Base-by-base conservation (phyloP, 2,888 invertebrate species). In the Acholoe squamosa region DNA sequence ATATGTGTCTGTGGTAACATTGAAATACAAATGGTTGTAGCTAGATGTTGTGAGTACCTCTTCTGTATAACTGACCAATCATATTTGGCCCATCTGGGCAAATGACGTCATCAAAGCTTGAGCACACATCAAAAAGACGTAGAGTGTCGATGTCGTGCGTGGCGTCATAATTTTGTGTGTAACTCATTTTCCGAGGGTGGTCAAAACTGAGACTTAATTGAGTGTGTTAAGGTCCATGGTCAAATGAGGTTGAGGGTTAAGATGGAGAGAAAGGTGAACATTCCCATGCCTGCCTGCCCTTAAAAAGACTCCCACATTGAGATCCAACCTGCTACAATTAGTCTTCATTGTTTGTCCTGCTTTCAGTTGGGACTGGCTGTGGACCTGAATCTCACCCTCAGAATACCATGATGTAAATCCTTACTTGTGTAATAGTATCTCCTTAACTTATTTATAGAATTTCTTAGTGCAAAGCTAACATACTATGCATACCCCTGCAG, bases 111-210 rank as follows among this genome's bases (percentile, higher is more conserved):
- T 52, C 52, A 86, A 19, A 54, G 86, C 86, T 86, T 54, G 86
- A 86, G 86, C 86, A 54, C 52, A 86, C 86, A 86, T 86, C 86
- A 86, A 86, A 86, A 86, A 54, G 86, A 86, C 86, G 54, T 86
- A 86, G 54, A 54, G 86, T 86, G 86, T 86, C 86, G 28, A 86
- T 56, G 86, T 86, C 54, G 52, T 86, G 86, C 28, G 56, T 86
- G 61, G 5, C 61, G 61, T 61, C 61, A 61, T 19, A 12, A 14
- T 61, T 61, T 43, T 43, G 43, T 43, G 43, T 43, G 43, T 43
- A 43, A 43, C 43, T 43, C 43, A 43, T 43, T 43, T 7, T 43
- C 43, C 43, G 43, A 43, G 43, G 3, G 43, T 43, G 43, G 43
- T 43, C 43, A 43, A 43, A 43, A 43, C 3, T 43, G 43, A 43